Evolutionary conservation across 2,888 invertebrate species (phyloP), one percentile per base, ranked within the genome.

Genomic region (Parascotia fuliginaria): DNA sequence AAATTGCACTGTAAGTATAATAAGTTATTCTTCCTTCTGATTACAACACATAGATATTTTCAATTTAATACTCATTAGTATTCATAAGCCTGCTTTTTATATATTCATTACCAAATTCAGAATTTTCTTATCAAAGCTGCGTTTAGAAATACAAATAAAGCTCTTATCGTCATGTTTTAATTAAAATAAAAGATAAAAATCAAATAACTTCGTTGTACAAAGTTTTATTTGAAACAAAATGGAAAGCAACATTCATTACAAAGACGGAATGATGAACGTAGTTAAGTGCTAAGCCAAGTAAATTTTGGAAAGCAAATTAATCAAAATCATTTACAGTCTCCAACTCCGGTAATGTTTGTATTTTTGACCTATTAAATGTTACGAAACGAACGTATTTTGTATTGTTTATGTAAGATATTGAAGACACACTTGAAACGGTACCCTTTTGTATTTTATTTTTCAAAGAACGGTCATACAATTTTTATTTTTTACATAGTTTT

Each of bases 211-310:
- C 27, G 15, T 49, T 41, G 28, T 9, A 49, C 36, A 34, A 45
- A 43, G 15, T 44, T 53, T 61, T 40, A 47, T 51, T 39, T 52
- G 48, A 45, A 46, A 49, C 41, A 36, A 33, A 52, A 54, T 38
- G 31, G 40, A 43, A 52, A 55, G 37, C 42, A 54, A 66, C 55
- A 65, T 39, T 65, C 49, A 52, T 63, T 66, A 55, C 43, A 37
- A 50, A 48, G 59, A 56, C 55, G 55, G 53, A 46, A 49, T 52
- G 44, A 59, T 48, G 54, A 66, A 55, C 43, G 50, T 16, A 47
- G 53, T 22, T 65, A 66, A 63, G 65, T 59, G 67, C 63, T 42
- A 59, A 66, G 42, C 34, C 53, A 56, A 56, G 55, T 54, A 40
- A 24, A 33, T 42, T 42, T 34, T 9, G 31, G 11, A 58, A 39